A percentile compares a stretch with the other conserved stretches of the same genome.
phyloP scores from a whole-genome alignment of 2,888 invertebrate species.

The Ligdia adustata region DNA sequence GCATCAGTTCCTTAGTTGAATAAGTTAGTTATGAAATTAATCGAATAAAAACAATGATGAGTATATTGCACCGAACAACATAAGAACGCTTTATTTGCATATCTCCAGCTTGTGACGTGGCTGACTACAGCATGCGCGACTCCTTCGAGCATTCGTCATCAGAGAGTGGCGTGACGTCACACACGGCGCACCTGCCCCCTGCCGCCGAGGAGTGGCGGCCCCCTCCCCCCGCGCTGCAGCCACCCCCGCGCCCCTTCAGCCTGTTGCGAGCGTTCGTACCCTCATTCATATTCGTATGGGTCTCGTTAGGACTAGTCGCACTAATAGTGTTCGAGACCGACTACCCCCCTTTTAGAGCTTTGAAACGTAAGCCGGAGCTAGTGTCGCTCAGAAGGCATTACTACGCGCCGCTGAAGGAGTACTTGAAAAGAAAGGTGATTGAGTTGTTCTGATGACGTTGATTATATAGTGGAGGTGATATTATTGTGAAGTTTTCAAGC shows the following conservation, averaged over 20 bases:
- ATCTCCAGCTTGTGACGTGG: constrained; percentile 42
- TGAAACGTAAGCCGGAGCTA: constrained; percentile 91
- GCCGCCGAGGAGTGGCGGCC: constrained; percentile 56
- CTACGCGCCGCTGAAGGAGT: constrained; percentile 93
- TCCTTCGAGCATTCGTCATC: constrained; percentile 90
- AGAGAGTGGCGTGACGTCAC: constrained; percentile 86
- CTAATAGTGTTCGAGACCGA: constrained; percentile 92
- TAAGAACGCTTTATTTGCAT: constrained; percentile 41
- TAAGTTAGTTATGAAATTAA: too few species aligned
- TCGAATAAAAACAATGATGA: too few species aligned
- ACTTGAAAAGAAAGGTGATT: constrained; percentile 85
- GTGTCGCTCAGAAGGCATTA: constrained; percentile 89
- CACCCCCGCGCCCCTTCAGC: constrained; percentile 47
- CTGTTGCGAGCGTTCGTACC: constrained; percentile 88
- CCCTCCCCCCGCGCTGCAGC: constrained; percentile 64
- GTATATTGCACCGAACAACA: too few species aligned
- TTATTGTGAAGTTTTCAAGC: constrained; percentile 24
- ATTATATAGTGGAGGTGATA: constrained; percentile 22
- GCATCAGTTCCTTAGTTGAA: too few species aligned
- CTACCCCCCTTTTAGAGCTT: constrained; percentile 86
- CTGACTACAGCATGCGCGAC: constrained; percentile 89
- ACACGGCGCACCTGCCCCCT: constrained; percentile 63
- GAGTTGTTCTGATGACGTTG: constrained; percentile 82
- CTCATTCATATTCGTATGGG: constrained; percentile 89
- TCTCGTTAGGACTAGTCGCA: constrained; percentile 87